A percentile compares a stretch with the other conserved stretches of the same genome.
Conservation (phyloP, 2,113 vertebrate genomes). For the Elaphurus davidianus region DNA sequence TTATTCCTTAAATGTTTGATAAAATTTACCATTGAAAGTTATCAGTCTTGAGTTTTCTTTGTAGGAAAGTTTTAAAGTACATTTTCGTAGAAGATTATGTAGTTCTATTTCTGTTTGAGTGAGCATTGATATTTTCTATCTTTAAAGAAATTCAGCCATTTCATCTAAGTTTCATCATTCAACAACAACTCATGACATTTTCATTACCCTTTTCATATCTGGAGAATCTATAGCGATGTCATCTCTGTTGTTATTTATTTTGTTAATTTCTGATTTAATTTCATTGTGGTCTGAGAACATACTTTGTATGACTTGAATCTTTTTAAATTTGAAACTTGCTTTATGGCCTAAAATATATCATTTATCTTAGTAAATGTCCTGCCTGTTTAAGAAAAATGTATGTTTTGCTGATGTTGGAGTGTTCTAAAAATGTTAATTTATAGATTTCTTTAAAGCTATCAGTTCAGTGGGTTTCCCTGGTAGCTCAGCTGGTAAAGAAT, state of each 20-base stretch:
- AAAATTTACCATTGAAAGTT: background rate
- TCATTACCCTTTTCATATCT: background rate
- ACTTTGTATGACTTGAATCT: background rate
- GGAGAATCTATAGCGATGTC: background rate
- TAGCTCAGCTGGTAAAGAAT: background rate
- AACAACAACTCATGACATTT: background rate
- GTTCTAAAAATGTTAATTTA: background rate
- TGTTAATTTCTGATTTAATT: slow-evolving; percentile 9
- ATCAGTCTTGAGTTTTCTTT: background rate
- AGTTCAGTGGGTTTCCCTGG: background rate
- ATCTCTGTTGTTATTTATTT: background rate
- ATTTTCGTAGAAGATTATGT: background rate
- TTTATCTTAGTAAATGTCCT: background rate
- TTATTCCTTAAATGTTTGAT: background rate
- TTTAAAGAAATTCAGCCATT: background rate
- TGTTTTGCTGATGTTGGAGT: background rate
- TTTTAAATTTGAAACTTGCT: background rate
- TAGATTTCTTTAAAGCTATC: background rate
- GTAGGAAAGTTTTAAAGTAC: background rate
- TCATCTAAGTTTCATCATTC: background rate
- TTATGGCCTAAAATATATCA: background rate
- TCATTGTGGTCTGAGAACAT: background rate
- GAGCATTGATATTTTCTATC: background rate
- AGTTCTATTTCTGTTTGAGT: background rate
- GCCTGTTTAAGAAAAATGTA: background rate